Evolutionary conservation across 2,797 vertebrate genomes (phyloP).

Genomic region (Danio tinwini): DNA sequence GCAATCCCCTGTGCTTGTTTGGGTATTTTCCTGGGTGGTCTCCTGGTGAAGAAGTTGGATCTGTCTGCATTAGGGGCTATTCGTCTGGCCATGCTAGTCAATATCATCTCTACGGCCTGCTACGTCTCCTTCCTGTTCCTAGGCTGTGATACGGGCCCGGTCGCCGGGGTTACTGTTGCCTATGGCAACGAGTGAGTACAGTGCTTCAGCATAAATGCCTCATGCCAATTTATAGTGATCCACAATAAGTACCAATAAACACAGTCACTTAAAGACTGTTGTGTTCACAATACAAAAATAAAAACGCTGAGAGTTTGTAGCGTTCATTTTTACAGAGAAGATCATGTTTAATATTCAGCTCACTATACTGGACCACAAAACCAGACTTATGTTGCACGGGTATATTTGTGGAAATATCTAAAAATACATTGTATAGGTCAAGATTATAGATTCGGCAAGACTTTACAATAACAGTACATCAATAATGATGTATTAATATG

Average conservation of each 20-base stretch:
- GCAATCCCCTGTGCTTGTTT: conserved; percentile 97
- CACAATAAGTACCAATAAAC: conserved; percentile 28
- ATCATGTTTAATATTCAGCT: not conserved
- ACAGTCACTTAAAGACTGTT: conserved; percentile 13
- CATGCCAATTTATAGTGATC: conserved; percentile 19
- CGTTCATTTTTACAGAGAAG: conserved; percentile 18
- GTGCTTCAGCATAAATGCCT: conserved; percentile 35
- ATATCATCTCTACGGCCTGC: conserved; percentile 95
- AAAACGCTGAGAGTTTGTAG: not conserved
- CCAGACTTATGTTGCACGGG: too few relatives aligned
- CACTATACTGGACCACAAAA: too few relatives aligned
- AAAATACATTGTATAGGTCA: too few relatives aligned
- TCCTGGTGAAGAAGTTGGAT: conserved; percentile 97
- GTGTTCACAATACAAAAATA: not conserved
- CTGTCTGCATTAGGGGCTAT: conserved; percentile 94
- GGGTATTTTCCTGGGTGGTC: conserved; percentile 96
- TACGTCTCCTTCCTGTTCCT: conserved; percentile 98
- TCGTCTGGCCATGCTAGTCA: conserved; percentile 97
- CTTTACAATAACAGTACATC: too few relatives aligned
- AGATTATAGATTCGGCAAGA: too few relatives aligned
- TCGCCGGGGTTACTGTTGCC: conserved; percentile 92
- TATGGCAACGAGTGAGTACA: conserved; percentile 91
- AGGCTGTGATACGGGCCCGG: conserved; percentile 95
- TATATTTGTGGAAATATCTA: too few relatives aligned
- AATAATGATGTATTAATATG: too few relatives aligned